A percentile compares a stretch with the other conserved stretches of the same genome.
phyloP scores from a whole-genome alignment of 2,797 vertebrate genomes.

The Molossus alvarezi region DNA sequence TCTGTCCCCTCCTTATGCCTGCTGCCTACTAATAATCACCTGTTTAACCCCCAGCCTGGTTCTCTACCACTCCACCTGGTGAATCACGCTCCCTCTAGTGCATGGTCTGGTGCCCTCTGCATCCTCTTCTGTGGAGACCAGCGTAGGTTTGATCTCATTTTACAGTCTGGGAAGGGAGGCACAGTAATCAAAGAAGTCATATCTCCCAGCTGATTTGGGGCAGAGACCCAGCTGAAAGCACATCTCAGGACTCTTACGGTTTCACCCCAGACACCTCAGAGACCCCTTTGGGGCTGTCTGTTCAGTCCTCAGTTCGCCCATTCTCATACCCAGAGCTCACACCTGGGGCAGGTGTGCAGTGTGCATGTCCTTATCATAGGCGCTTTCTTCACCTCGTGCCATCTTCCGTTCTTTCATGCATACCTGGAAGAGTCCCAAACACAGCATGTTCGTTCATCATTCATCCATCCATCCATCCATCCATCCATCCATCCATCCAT shows the following conservation, averaged over 20 bases:
- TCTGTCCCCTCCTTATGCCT: no score
- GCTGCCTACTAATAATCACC: no score
- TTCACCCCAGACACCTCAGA: background rate
- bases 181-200: background rate
- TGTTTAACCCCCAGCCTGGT: no score
- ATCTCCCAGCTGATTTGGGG: background rate
- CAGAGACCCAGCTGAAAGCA: background rate
- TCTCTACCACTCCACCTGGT: no score
- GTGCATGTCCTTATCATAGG: background rate
- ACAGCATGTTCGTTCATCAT: background rate
- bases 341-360: accelerated
- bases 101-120: no score
- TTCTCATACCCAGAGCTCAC: accelerated
- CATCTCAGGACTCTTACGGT: background rate
- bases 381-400: slow-evolving; percentile 7
- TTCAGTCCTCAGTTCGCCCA: background rate
- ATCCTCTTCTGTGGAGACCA: no score
- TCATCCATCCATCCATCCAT: no score
- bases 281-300: background rate
- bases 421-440: background rate
- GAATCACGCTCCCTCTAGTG: no score
- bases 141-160: no score
- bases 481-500: no score
- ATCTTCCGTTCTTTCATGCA: slow-evolving; percentile 16
- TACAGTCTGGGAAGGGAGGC: no score